Evolutionary conservation across 2,888 invertebrate genomes (phyloP).

Genomic region (Latheticus oryzae): DNA sequence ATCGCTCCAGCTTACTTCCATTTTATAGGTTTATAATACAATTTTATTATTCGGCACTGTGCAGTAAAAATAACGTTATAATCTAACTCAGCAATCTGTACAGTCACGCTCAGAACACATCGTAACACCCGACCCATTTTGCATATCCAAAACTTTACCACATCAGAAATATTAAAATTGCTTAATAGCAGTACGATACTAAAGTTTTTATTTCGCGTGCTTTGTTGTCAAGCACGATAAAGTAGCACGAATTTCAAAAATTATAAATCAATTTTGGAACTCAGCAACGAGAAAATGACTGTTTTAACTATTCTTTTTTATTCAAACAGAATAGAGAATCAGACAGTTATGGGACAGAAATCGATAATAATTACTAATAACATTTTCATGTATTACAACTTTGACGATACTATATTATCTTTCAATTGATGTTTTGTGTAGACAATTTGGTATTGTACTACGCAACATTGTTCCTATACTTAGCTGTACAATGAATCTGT

Average conservation of each 20-base stretch:
- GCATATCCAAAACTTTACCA: background rate
- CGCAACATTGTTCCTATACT: constrained; percentile 27
- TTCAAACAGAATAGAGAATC: too few species aligned
- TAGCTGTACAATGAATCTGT: constrained; percentile 18
- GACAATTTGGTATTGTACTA: constrained; percentile 22
- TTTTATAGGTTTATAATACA: constrained; percentile 36
- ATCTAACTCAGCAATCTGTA: constrained; percentile 16
- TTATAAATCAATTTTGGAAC: too few species aligned
- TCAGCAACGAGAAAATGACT: too few species aligned
- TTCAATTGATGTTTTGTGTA: constrained; percentile 30
- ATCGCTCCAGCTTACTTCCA: constrained; percentile 9
- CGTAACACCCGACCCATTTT: constrained; percentile 2
- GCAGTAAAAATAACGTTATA: constrained; percentile 33
- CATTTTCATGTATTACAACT: constrained; percentile 22
- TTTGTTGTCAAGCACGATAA: background rate
- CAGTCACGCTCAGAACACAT: constrained; percentile 17
- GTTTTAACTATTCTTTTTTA: too few species aligned
- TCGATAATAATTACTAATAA: constrained; percentile 20
- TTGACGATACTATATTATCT: constrained; percentile 21
- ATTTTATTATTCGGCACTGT: constrained; percentile 34
- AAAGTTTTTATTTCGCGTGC: constrained; percentile 6
- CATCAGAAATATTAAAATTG: constrained; percentile 16
- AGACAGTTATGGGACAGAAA: too few species aligned
- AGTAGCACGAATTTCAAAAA: background rate
- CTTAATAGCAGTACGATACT: background rate